Percentiles rank a stretch among this genome's conserved stretches.
Evolutionary conservation across 2,113 vertebrate genomes (phyloP).

Genomic region (Caloenas nicobarica): DNA sequence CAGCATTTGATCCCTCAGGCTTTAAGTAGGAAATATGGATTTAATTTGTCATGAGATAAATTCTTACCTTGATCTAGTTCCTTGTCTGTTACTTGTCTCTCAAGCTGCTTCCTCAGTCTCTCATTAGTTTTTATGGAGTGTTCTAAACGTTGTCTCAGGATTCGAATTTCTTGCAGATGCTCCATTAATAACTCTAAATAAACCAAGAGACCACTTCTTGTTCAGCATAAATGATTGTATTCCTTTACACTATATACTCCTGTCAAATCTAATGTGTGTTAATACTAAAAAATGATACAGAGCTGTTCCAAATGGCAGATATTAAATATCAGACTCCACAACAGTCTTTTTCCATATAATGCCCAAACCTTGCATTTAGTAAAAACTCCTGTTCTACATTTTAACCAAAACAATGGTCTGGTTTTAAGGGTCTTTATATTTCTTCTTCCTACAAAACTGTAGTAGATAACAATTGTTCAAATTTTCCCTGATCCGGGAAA

Average conservation of each 20-base stretch:
- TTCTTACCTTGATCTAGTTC: constrained; percentile 83
- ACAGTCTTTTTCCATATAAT: neutral
- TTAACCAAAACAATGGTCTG: constrained; percentile 26
- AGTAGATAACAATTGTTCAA: constrained; percentile 61
- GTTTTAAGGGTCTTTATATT: constrained; percentile 53
- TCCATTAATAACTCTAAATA: constrained; percentile 87
- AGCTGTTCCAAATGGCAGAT: neutral
- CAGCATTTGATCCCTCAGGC: neutral
- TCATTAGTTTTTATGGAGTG: constrained; percentile 93
- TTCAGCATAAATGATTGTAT: constrained; percentile 19
- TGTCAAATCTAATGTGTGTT: constrained; percentile 8
- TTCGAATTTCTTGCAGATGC: constrained; percentile 91
- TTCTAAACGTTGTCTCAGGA: constrained; percentile 87
- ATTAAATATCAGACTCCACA: neutral
- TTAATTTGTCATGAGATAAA: neutral
- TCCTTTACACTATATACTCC: constrained; percentile 15
- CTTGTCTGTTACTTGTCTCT: constrained; percentile 80
- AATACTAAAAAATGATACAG: neutral
- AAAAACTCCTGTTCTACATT: constrained; percentile 6
- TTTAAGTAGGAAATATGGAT: neutral
- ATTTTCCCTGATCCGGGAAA: neutral
- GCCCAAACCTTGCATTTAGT: neutral
- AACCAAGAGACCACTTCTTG: constrained; percentile 60
- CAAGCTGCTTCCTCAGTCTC: constrained; percentile 87
- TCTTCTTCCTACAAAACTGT: constrained; percentile 50